Conservation (phyloP, 2,797 vertebrate species). For the Takifugu rubripes region DNA sequence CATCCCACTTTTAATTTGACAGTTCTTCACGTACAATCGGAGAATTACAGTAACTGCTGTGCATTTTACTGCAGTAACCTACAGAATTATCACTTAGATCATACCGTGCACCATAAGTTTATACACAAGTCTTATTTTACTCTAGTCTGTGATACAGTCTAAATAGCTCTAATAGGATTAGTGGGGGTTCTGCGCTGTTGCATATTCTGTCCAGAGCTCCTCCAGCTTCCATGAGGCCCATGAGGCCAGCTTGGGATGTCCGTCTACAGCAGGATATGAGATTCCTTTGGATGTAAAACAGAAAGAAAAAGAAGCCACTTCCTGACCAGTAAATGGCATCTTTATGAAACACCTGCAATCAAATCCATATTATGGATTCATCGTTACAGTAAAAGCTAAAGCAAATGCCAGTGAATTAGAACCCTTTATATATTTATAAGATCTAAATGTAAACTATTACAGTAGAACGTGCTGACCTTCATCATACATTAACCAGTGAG, state of each 20-base stretch:
- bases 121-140: slow-evolving; percentile 4
- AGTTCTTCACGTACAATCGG: not conserved
- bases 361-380: not conserved
- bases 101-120: not conserved
- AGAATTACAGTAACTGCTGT: slow-evolving; percentile 2
- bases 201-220: slow-evolving; percentile 30
- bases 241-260: slow-evolving; percentile 48
- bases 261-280: slow-evolving; percentile 31
- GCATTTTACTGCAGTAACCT: too few relatives aligned
- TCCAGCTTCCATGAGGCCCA: slow-evolving; percentile 31
- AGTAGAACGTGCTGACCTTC: slow-evolving; percentile 32
- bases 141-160: slow-evolving; percentile 37
- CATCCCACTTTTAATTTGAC: slow-evolving; percentile 17
- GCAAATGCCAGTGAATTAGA: not conserved
- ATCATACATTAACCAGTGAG: slow-evolving; percentile 36
- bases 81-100: not conserved
- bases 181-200: slow-evolving; percentile 70
- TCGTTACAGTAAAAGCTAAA: slow-evolving; percentile 4
- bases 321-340: slow-evolving; percentile 4
- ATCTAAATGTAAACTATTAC: slow-evolving; percentile 34
- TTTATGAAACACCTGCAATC: not conserved
- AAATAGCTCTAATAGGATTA: slow-evolving; percentile 80
- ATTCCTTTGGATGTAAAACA: not conserved
- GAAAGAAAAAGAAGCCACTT: not conserved
- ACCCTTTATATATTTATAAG: slow-evolving; percentile 8